Evolutionary conservation across 2,113 vertebrate genomes (phyloP).

Genomic region (Eupsittula cactorum): DNA sequence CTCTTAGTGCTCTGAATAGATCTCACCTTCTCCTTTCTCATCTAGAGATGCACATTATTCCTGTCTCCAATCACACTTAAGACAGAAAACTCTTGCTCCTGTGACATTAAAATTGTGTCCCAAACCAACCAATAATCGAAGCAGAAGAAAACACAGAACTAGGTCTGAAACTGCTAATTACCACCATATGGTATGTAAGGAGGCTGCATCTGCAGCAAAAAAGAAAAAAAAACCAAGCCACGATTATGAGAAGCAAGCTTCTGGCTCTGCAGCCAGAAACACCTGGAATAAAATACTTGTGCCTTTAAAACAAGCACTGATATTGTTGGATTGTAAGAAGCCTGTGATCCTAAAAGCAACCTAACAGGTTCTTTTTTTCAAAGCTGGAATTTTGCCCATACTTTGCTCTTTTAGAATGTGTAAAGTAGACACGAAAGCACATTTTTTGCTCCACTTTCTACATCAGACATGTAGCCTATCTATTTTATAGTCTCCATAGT

Average conservation of each 20-base stretch:
- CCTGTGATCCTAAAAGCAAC: not conserved
- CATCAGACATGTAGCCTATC: not conserved
- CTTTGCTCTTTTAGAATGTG: conserved; percentile 3
- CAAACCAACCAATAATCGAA: conserved; percentile 8
- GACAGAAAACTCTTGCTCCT: not conserved
- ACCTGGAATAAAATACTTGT: conserved; percentile 43
- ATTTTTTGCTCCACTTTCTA: not conserved
- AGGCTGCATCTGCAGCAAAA: not conserved
- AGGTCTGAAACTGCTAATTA: conserved; percentile 58
- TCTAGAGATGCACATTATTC: too few relatives aligned
- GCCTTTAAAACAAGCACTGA: not conserved
- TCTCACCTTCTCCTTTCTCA: too few relatives aligned
- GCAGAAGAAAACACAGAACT: conserved; percentile 38
- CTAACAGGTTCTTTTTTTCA: not conserved
- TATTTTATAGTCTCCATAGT: conserved; percentile 52
- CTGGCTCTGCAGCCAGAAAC: conserved; percentile 22
- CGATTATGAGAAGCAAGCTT: not conserved
- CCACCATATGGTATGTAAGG: conserved; percentile 43
- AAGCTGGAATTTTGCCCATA: conserved; percentile 46
- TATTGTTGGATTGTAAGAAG: conserved; percentile 9
- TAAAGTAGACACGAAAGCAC: not conserved
- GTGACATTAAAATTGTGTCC: conserved; percentile 38
- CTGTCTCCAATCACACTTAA: conserved; percentile 49
- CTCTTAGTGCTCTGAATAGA: too few relatives aligned
- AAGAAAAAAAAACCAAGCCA: not conserved